These are phyloP conservation scores for Microctenopoma steveboyesi DNA, from an alignment of 2,797 vertebrate genomes.

Conservation along the genomic window DNA sequence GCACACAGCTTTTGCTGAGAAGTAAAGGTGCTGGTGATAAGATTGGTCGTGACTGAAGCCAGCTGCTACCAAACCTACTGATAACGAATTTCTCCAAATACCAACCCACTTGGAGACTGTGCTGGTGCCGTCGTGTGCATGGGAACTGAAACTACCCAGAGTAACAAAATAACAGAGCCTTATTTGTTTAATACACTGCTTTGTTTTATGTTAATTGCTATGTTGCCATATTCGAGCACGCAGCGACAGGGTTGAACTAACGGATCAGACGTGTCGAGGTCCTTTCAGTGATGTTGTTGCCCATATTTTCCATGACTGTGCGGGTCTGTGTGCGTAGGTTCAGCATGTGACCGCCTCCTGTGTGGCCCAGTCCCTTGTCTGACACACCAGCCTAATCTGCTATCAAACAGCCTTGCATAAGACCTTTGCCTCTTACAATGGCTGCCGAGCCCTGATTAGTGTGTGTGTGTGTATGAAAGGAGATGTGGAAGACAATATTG, in stretches of 20 bases:
- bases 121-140: slow-evolving; percentile 5
- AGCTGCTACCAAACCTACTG: slow-evolving; percentile 34
- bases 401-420: slow-evolving; percentile 68
- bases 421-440: slow-evolving; percentile 62
- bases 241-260: slow-evolving; percentile 22
- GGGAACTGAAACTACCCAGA: slow-evolving; percentile 14
- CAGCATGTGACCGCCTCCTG: slow-evolving; percentile 72
- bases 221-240: not conserved
- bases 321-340: slow-evolving; percentile 26
- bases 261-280: slow-evolving; percentile 21
- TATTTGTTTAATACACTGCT: not conserved
- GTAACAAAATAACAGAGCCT: not conserved
- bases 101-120: slow-evolving; percentile 16
- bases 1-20: slow-evolving; percentile 50
- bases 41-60: slow-evolving; percentile 58
- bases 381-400: slow-evolving; percentile 70
- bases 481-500: slow-evolving; percentile 48
- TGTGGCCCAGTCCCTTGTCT: slow-evolving; percentile 65
- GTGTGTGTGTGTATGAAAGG: slow-evolving; percentile 34
- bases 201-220: slow-evolving; percentile 30
- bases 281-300: slow-evolving; percentile 11
- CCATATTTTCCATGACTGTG: slow-evolving; percentile 12
- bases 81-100: slow-evolving; percentile 39
- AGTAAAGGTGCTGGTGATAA: slow-evolving; percentile 48
- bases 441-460: slow-evolving; percentile 61